A percentile compares a stretch with the other conserved stretches of the same genome.
These are phyloP conservation scores for Halcyon leucocephala DNA, from an alignment of 2,797 vertebrate genomes.

Conservation along the genomic window DNA sequence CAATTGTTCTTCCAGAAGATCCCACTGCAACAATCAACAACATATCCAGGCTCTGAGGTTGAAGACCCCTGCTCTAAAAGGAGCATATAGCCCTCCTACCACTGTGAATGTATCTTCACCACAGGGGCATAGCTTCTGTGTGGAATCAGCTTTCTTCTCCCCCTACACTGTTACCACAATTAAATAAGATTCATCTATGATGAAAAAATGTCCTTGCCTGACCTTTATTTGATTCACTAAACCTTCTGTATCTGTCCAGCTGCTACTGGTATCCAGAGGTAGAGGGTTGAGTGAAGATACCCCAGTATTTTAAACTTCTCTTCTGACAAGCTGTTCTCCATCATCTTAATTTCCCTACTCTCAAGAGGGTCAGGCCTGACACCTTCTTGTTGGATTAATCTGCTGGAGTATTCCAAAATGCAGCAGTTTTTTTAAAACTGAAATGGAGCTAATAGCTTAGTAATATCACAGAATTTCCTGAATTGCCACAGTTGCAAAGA, in stretches of 20 bases:
- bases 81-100: neutral
- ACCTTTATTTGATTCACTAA: neutral
- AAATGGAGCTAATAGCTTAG: neutral
- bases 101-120: neutral
- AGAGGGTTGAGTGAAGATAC: neutral
- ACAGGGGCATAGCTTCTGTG: neutral
- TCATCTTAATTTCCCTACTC: neutral
- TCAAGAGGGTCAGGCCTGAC: rapidly evolving
- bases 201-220: neutral
- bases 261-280: neutral
- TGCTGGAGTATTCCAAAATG: neutral
- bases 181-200: neutral
- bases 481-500: neutral
- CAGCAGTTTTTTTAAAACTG: neutral
- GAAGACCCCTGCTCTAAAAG: neutral
- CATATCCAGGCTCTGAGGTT: neutral
- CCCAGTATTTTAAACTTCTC: neutral
- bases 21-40: neutral
- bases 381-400: neutral
- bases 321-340: neutral
- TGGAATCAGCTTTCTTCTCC: neutral
- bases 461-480: neutral
- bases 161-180: neutral
- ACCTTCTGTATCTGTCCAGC: neutral
- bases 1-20: neutral